Evolutionary conservation across 92 coral and sea anemone genomes (phyloP), one percentile per base, ranked within the genome.

Genomic region (Epizoanthus fatuus): DNA sequence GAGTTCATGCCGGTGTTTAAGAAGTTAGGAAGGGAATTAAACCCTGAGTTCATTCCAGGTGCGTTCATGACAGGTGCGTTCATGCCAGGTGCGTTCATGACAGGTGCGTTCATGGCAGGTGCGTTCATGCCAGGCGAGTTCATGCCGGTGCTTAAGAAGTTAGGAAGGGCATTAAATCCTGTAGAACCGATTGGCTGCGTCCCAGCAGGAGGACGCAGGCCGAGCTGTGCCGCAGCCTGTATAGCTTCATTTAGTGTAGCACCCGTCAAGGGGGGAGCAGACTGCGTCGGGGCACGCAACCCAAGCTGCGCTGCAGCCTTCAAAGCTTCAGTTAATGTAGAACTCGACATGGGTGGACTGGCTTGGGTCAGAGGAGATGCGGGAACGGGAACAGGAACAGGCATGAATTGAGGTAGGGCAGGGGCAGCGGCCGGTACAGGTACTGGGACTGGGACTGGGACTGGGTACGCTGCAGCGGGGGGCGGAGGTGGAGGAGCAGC

Each of bases 231-330:
- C 16, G 82, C 82, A 0, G 63, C 69, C 9, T 40, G 38, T 13
- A 69, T 44, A 3, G 82, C 82, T 77, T 77, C 69, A 77, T 13
- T 60, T 40, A 59, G 70, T 59, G 82, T 11, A 44, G 82, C 57
- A 62, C 82, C 63, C 19, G 82, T 40, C 11, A 77, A 40, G 2
- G 70, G 55, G 12, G 81, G 81, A 5, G 69, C 67, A 16, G 81
- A 42, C 53, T 49, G 53, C 12, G 53, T 12, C 11, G 53, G 53
- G 11, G 53, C 13, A 49, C 14, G 53, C 14, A 49, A 49, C 53
- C 53, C 53, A 49, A 49, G 53, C 14, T 49, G 53, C 2, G 53
- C 12, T 0, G 53, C 53, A 49, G 53, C 53, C 53, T 10, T 11
- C 13, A 49, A 7, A 10, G 53, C 53, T 7, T 49, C 53, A 7